Evolutionary conservation across 1,140 invertebrate species (phyloP).

Genomic region (Eciton burchellii): DNA sequence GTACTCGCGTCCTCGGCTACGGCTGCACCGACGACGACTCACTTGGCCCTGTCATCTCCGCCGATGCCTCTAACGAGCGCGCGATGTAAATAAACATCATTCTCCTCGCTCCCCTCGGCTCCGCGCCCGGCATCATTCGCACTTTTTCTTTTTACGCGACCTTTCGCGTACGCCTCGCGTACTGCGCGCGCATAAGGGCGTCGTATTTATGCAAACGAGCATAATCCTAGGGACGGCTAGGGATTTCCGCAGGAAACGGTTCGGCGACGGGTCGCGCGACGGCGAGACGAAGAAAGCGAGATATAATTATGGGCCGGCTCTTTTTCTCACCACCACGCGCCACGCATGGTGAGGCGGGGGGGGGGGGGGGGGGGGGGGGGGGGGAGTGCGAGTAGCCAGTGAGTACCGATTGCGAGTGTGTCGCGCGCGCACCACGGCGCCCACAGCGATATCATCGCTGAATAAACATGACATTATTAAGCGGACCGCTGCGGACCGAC

Average conservation of each 20-base stretch:
- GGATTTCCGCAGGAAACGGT: slow-evolving; percentile 64
- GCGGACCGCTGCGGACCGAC: slow-evolving; percentile 83
- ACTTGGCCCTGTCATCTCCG: not conserved
- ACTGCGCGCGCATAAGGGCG: slow-evolving; percentile 24
- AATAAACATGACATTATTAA: slow-evolving; percentile 86
- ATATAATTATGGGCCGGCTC: slow-evolving; percentile 62
- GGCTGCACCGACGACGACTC: slow-evolving; percentile 22
- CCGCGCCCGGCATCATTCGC: slow-evolving; percentile 37
- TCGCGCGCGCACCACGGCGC: slow-evolving; percentile 78
- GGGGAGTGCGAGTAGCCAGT: slow-evolving; percentile 68
- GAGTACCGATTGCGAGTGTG: slow-evolving; percentile 78
- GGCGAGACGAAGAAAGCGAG: slow-evolving; percentile 54
- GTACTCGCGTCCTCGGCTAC: not conserved
- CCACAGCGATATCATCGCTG: slow-evolving; percentile 84
- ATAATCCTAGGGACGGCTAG: slow-evolving; percentile 39
- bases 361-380: too few relatives aligned
- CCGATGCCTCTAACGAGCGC: slow-evolving; percentile 47
- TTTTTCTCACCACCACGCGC: slow-evolving; percentile 20
- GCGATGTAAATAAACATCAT: slow-evolving; percentile 64
- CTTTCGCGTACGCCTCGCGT: slow-evolving; percentile 51
- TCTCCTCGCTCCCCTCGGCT: slow-evolving; percentile 32
- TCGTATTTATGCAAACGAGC: slow-evolving; percentile 65
- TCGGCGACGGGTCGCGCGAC: slow-evolving; percentile 46
- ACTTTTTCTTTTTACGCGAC: slow-evolving; percentile 55
- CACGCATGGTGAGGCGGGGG: too few relatives aligned